Conservation (phyloP, 2,888 invertebrate species). For the Rhorus exstirpatorius region DNA sequence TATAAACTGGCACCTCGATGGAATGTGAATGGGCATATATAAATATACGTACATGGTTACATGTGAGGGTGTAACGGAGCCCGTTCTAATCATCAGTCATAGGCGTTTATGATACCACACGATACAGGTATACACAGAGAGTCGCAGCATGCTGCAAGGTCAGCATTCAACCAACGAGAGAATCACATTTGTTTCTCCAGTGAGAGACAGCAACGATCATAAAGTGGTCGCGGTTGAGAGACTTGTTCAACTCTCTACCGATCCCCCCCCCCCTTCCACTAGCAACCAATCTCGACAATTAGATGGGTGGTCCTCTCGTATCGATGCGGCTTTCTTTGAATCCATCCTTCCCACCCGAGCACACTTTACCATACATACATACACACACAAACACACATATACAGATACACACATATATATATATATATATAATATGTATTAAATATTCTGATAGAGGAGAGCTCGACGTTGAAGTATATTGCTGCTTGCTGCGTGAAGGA, state of each 20-base stretch:
- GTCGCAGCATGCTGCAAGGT: constrained; percentile 22
- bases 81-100: constrained; percentile 75
- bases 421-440: neutral
- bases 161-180: constrained; percentile 1
- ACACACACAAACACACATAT: no score
- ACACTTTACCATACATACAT: constrained; percentile 1
- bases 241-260: no score
- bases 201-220: no score
- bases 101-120: constrained; percentile 23
- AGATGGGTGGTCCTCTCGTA: neutral
- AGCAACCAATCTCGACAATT: constrained; percentile 18
- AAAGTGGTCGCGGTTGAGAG: no score
- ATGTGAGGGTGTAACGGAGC: constrained; percentile 79
- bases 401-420: no score
- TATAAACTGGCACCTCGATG: no score
- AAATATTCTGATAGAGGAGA: constrained; percentile 10
- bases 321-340: neutral
- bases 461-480: constrained; percentile 47
- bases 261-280: no score
- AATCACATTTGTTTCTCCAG: no score
- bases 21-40: constrained; percentile 64
- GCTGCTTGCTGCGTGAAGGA: constrained; percentile 65
- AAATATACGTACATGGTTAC: constrained; percentile 39
- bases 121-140: constrained; percentile 10
- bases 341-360: constrained; percentile 17